These are phyloP conservation scores for Drosophila teissieri DNA, from an alignment of 1,140 invertebrate genomes.

Conservation along the genomic window DNA sequence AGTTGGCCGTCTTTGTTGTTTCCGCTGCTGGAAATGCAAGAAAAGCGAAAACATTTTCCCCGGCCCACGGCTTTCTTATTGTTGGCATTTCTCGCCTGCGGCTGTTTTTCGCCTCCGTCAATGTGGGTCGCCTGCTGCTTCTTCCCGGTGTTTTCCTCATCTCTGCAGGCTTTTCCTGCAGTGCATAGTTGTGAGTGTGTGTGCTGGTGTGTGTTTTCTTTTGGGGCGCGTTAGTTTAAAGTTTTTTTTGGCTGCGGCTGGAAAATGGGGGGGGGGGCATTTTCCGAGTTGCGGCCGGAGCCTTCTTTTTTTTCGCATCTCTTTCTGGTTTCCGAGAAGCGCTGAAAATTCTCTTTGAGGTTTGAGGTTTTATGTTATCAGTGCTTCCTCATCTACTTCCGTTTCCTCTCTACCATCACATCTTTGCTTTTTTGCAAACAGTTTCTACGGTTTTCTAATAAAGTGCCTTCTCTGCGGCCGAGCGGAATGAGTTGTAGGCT, in stretches of 20 bases:
- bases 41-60: constrained; percentile 35
- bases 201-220: constrained; percentile 8
- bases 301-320: constrained; percentile 1
- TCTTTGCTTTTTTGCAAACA: constrained; percentile 27
- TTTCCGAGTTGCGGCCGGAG: constrained; percentile 40
- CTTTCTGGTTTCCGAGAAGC: constrained; percentile 18
- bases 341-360: constrained; percentile 57
- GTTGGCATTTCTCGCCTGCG: constrained; percentile 29
- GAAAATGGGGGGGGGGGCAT: constrained; percentile 5
- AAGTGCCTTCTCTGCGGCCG: constrained; percentile 62
- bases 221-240: constrained; percentile 69
- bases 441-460: constrained; percentile 63
- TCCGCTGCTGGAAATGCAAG: constrained; percentile 42
- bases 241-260: constrained; percentile 19
- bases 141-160: constrained; percentile 37
- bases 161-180: constrained; percentile 41
- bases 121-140: constrained; percentile 67
- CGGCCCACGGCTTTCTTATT: constrained; percentile 10
- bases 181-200: constrained; percentile 63
- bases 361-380: constrained; percentile 65
- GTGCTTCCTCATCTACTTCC: constrained; percentile 13
- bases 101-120: constrained; percentile 34
- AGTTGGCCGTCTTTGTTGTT: constrained; percentile 57
- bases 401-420: constrained; percentile 11
- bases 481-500: constrained; percentile 18